A percentile compares a stretch with the other conserved stretches of the same genome.
These are phyloP conservation scores for Dendrolimus kikuchii DNA, from an alignment of 1,140 invertebrate species.

Conservation along the genomic window DNA sequence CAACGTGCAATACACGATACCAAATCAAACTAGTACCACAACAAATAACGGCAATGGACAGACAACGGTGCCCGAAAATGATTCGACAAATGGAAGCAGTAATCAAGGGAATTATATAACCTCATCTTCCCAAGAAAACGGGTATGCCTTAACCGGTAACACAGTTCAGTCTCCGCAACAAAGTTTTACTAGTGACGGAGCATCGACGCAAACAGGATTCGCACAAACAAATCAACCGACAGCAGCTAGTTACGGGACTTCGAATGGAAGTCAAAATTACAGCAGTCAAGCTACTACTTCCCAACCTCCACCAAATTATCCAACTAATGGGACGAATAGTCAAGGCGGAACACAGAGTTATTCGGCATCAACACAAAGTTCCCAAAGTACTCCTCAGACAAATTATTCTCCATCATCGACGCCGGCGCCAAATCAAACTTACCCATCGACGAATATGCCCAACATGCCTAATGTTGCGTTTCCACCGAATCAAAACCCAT, in stretches of 20 bases:
- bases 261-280: conserved; percentile 41
- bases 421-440: conserved; percentile 48
- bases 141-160: conserved; percentile 26
- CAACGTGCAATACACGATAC: conserved; percentile 49
- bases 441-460: conserved; percentile 31
- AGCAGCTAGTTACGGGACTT: conserved; percentile 31
- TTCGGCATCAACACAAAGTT: conserved; percentile 20
- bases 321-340: conserved; percentile 32
- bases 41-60: conserved; percentile 43
- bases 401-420: conserved; percentile 55
- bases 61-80: conserved; percentile 28
- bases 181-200: conserved; percentile 35
- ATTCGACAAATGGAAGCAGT: conserved; percentile 31
- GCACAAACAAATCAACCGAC: conserved; percentile 30
- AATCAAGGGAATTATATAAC: conserved; percentile 56
- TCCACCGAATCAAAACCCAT: conserved; percentile 33
- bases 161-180: conserved; percentile 41
- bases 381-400: conserved; percentile 39
- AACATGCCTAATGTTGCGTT: conserved; percentile 45
- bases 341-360: conserved; percentile 39
- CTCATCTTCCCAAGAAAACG: conserved; percentile 48
- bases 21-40: conserved; percentile 30
- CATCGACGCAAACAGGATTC: conserved; percentile 29
- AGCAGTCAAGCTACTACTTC: conserved; percentile 34
- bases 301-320: conserved; percentile 37